Percentiles rank a stretch among this genome's conserved stretches.
phyloP scores from a whole-genome alignment of 2,113 vertebrate genomes.

The human region DNA sequence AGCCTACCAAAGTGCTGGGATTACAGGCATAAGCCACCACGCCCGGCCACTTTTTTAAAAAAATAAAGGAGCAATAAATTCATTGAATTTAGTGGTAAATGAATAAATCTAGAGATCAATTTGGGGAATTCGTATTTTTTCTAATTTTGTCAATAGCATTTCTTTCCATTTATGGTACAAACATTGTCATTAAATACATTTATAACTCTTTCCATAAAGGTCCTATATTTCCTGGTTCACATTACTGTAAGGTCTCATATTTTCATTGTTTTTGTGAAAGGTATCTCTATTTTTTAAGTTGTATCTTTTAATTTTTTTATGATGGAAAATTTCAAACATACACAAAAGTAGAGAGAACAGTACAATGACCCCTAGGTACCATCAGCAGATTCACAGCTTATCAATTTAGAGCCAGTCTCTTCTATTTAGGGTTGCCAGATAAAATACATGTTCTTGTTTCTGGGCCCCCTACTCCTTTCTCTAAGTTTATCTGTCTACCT shows the following conservation, averaged over 20 bases:
- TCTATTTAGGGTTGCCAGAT: not conserved
- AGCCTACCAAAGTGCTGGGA: too few species aligned
- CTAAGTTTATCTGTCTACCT: not conserved
- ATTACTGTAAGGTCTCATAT: not conserved
- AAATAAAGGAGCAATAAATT: not conserved
- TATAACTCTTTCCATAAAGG: not conserved
- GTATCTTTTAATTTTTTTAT: not conserved
- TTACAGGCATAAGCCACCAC: too few species aligned
- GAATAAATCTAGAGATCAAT: not conserved
- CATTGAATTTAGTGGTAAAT: not conserved
- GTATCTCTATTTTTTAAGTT: not conserved
- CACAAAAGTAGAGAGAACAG: not conserved
- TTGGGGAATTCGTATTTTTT: not conserved
- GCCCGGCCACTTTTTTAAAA: not conserved
- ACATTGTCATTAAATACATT: not conserved
- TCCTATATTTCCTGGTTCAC: conserved; percentile 12
- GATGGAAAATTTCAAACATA: not conserved
- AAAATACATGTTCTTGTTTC: not conserved
- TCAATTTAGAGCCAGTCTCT: not conserved
- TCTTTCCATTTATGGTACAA: conserved; percentile 10
- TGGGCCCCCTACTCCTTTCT: not conserved
- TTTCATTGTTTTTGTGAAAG: not conserved
- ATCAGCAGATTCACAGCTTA: not conserved
- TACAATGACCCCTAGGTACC: not conserved
- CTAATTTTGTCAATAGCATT: not conserved